A percentile compares a stretch with the other conserved stretches of the same genome.
Evolutionary conservation across 2,797 vertebrate species (phyloP).

Genomic region (Sarcophilus harrisii): DNA sequence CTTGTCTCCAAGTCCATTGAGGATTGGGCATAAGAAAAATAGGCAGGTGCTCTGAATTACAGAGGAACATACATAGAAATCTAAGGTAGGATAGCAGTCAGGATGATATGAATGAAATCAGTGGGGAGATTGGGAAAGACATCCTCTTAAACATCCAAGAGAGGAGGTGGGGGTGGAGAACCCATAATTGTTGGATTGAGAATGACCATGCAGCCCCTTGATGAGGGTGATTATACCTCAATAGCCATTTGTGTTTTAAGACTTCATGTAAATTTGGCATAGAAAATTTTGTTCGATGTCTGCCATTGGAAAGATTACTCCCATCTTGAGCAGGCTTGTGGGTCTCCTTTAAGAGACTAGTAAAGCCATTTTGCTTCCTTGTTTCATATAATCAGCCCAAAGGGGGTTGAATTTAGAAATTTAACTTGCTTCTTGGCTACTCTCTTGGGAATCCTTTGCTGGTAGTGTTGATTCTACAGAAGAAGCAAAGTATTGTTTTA

Average conservation of each 20-base stretch:
- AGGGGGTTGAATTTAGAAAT: background rate
- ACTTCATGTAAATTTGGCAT: background rate
- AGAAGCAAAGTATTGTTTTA: background rate
- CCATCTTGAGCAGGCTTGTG: background rate
- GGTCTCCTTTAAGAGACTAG: background rate
- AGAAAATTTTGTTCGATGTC: background rate
- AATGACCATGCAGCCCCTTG: background rate
- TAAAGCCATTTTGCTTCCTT: background rate
- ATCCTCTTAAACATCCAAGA: background rate
- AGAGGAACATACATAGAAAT: background rate
- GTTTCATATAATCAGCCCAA: background rate
- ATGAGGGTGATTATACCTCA: background rate
- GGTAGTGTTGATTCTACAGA: background rate
- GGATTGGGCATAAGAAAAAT: background rate
- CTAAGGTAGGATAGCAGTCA: background rate
- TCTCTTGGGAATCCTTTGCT: background rate
- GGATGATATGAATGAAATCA: background rate
- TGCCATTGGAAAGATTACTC: background rate
- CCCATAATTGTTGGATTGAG: background rate
- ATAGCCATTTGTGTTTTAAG: background rate
- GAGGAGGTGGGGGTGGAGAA: background rate
- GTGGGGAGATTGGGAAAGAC: background rate
- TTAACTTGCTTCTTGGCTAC: background rate
- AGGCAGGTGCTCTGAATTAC: background rate
- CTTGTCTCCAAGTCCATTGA: background rate